Conservation (phyloP, 2,888 invertebrate genomes). For the Caenorhabditis plicata region DNA sequence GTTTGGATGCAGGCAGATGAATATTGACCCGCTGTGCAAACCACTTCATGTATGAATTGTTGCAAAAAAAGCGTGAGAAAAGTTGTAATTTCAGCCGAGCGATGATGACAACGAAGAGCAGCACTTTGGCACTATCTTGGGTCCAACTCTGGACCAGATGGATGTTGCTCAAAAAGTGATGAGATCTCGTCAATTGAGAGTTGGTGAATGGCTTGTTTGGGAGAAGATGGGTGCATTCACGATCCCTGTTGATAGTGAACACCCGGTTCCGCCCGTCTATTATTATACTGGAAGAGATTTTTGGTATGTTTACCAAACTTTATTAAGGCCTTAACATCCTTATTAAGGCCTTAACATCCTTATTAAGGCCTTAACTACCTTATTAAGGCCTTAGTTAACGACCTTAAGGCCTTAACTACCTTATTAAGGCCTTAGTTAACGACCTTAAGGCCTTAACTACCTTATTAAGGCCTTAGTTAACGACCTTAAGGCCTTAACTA, state of each 20-base stretch:
- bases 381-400: too few species aligned
- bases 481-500: too few species aligned
- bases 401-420: too few species aligned
- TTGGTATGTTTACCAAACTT: slow-evolving; percentile 25
- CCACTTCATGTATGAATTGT: slow-evolving; percentile 36
- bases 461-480: too few species aligned
- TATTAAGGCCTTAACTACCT: too few species aligned
- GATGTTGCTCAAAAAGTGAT: slow-evolving; percentile 49
- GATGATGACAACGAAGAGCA: slow-evolving; percentile 6
- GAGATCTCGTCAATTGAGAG: slow-evolving; percentile 45
- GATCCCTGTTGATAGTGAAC: slow-evolving; percentile 86
- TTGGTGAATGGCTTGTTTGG: slow-evolving; percentile 75
- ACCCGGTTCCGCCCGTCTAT: slow-evolving; percentile 74
- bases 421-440: too few species aligned
- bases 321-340: too few species aligned
- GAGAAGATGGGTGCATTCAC: slow-evolving; percentile 97
- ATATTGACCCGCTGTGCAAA: slow-evolving; percentile 48
- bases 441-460: too few species aligned
- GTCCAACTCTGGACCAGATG: slow-evolving; percentile 41
- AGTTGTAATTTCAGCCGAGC: slow-evolving; percentile 1
- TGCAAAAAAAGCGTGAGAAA: neutral
- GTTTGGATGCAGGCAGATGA: slow-evolving; percentile 72
- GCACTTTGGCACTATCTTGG: slow-evolving; percentile 47
- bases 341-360: too few species aligned
- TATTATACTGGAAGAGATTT: slow-evolving; percentile 46